Conservation (phyloP, 2,888 invertebrate species). For the Toxonevra muliebris region DNA sequence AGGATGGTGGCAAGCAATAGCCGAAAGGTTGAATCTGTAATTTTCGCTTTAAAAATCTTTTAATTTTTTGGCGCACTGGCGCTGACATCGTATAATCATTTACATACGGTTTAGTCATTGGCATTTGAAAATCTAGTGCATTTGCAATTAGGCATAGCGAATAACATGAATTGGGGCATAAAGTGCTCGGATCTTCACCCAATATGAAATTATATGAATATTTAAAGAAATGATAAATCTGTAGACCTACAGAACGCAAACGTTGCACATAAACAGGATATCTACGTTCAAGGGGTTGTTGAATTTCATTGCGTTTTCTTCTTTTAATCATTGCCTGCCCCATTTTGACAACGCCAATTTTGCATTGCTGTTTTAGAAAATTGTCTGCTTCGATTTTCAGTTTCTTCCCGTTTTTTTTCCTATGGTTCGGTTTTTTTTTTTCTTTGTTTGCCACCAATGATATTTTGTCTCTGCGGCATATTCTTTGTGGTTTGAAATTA, state of each 20-base stretch:
- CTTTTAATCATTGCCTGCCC: background rate
- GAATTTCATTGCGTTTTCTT: constrained; percentile 7
- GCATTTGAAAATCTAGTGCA: constrained; percentile 39
- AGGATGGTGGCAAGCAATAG: constrained; percentile 53
- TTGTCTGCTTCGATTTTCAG: background rate
- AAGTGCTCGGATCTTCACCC: constrained; percentile 34
- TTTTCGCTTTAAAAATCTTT: constrained; percentile 6
- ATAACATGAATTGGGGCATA: constrained; percentile 26
- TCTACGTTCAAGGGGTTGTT: too few relatives aligned
- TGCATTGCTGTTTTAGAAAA: background rate
- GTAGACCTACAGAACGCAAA: constrained; percentile 41
- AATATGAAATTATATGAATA: constrained; percentile 55
- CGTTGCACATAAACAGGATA: constrained; percentile 23
- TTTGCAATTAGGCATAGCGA: constrained; percentile 28
- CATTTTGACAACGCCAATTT: background rate
- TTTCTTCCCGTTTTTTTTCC: background rate
- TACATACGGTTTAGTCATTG: constrained; percentile 15
- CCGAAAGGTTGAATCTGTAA: constrained; percentile 3
- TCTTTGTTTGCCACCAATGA: background rate
- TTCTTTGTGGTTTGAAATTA: background rate
- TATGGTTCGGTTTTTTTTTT: background rate
- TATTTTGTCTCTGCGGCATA: background rate
- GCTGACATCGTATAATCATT: constrained; percentile 8
- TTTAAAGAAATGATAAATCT: constrained; percentile 54
- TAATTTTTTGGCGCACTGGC: constrained; percentile 10